Percentiles rank a stretch among this genome's conserved stretches.
Evolutionary conservation across 2,113 vertebrate species (phyloP).

Genomic region (Miniopterus natalensis): DNA sequence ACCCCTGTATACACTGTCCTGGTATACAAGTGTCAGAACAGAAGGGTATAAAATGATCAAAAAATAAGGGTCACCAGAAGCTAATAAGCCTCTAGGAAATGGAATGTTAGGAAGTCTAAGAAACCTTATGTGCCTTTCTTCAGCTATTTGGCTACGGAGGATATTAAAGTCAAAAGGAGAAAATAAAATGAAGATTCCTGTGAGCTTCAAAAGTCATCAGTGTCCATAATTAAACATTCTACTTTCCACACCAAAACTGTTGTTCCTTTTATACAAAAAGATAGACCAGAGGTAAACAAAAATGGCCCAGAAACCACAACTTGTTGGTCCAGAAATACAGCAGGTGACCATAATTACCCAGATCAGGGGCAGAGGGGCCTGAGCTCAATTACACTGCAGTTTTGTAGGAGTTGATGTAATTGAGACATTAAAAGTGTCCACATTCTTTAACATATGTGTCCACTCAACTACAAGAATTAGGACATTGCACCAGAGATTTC

Average conservation of each 20-base stretch:
- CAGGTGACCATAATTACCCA: background rate
- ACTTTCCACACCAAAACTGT: background rate
- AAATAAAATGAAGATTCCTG: background rate
- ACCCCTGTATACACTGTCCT: background rate
- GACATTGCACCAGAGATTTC: background rate
- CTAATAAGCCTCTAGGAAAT: background rate
- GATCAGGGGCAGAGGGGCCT: background rate
- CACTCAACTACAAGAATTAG: background rate
- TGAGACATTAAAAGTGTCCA: background rate
- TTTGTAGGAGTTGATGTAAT: background rate
- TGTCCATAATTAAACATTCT: background rate
- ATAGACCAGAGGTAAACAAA: background rate
- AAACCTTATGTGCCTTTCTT: background rate
- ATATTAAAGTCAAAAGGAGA: background rate
- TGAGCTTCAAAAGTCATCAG: background rate
- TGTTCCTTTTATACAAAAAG: background rate
- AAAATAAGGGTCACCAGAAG: background rate
- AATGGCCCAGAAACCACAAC: background rate
- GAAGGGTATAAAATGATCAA: background rate
- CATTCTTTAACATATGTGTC: background rate
- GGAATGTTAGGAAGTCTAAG: background rate
- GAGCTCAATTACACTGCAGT: background rate
- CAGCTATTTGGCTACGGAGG: background rate
- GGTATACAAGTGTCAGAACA: background rate
- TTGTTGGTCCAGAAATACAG: fast-evolving